Evolutionary conservation across 2,888 invertebrate genomes (phyloP).

Genomic region (Acrobeloides nanus): DNA sequence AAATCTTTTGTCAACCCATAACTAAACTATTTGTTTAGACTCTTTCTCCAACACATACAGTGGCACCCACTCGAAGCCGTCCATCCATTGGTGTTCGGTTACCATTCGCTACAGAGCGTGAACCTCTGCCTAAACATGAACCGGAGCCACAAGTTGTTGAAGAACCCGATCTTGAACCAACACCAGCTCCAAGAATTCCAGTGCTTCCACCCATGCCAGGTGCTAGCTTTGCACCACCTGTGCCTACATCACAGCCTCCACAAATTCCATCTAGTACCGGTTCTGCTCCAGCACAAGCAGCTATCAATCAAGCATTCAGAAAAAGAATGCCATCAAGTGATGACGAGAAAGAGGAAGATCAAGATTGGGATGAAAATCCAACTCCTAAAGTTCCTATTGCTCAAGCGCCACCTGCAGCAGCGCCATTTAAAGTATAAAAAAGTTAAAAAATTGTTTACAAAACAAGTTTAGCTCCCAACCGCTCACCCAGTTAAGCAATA

Average conservation of each 20-base stretch:
- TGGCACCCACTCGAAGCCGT: not conserved
- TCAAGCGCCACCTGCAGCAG: slow-evolving; percentile 10
- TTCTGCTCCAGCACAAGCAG: too few species aligned
- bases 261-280: too few species aligned
- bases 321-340: slow-evolving; percentile 10
- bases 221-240: not conserved
- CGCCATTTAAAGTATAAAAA: slow-evolving; percentile 2
- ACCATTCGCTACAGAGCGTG: slow-evolving; percentile 12
- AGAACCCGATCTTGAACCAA: not conserved
- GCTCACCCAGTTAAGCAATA: slow-evolving; percentile 5
- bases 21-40: too few species aligned
- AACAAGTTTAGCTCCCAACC: slow-evolving; percentile 4
- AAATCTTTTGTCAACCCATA: too few species aligned
- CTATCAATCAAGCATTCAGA: too few species aligned
- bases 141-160: not conserved
- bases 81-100: slow-evolving; percentile 17
- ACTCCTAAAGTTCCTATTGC: not conserved
- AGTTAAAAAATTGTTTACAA: too few species aligned
- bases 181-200: not conserved
- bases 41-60: too few species aligned
- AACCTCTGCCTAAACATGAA: slow-evolving; percentile 6
- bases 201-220: not conserved
- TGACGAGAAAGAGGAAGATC: slow-evolving; percentile 18
- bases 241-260: not conserved
- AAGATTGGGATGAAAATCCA: slow-evolving; percentile 18